Conservation (phyloP, 2,888 invertebrate genomes). For the Thera britannica region DNA sequence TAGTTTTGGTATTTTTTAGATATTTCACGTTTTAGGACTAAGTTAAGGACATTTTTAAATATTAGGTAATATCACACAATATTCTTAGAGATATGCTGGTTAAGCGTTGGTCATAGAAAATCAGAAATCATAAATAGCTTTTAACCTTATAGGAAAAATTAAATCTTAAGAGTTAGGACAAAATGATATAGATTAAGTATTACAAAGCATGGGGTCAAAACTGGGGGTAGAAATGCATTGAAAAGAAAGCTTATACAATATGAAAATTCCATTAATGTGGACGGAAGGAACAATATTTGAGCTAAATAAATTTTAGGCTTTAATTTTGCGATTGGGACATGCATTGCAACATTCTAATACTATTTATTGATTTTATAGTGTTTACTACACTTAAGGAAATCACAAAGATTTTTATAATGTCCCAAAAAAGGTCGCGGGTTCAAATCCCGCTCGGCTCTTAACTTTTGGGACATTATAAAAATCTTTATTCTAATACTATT, state of each 20-base stretch:
- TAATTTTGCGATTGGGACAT: constrained; percentile 46
- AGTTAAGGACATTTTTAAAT: constrained; percentile 70
- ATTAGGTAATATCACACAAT: constrained; percentile 83
- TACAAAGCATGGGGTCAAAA: constrained; percentile 38
- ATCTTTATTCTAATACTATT: constrained; percentile 45
- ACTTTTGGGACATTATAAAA: too few relatives aligned
- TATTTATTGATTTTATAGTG: too few relatives aligned
- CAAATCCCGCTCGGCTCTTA: too few relatives aligned
- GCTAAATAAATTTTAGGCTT: constrained; percentile 61
- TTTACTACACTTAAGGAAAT: too few relatives aligned
- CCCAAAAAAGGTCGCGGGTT: too few relatives aligned
- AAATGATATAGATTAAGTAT: constrained; percentile 30
- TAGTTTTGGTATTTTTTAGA: constrained; percentile 72
- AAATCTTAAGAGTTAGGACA: constrained; percentile 47
- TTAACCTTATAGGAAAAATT: constrained; percentile 43
- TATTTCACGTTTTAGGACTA: constrained; percentile 69
- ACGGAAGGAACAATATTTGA: constrained; percentile 80
- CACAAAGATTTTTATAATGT: too few relatives aligned
- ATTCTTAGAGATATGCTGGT: constrained; percentile 83
- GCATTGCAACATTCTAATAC: constrained; percentile 54
- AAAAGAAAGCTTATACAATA: constrained; percentile 70
- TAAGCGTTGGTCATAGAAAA: constrained; percentile 81
- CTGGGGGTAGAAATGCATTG: constrained; percentile 59
- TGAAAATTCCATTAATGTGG: constrained; percentile 72
- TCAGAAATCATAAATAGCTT: constrained; percentile 59